Conservation (phyloP, 2,113 vertebrate genomes). For the Forbesichthys agassizii region DNA sequence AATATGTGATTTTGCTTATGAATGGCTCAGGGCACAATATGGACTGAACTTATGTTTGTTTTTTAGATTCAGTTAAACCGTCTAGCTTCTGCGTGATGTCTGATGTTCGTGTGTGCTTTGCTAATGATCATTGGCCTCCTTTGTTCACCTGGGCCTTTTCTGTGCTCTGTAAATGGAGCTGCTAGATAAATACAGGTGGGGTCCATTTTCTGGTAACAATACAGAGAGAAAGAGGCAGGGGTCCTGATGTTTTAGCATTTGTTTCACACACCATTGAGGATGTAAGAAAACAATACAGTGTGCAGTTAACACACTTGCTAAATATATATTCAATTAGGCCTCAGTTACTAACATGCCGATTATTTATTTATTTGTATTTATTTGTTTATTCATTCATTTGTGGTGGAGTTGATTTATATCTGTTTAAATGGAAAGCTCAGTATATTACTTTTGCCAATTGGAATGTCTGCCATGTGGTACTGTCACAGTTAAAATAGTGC, state of each 20-base stretch:
- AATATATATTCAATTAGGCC: background rate
- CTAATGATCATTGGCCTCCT: constrained; percentile 53
- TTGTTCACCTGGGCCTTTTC: constrained; percentile 60
- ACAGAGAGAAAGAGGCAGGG: background rate
- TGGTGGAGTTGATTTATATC: constrained; percentile 4
- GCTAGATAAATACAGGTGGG: constrained; percentile 75
- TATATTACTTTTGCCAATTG: constrained; percentile 28
- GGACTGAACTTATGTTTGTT: constrained; percentile 49
- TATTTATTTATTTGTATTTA: background rate
- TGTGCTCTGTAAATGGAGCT: constrained; percentile 39
- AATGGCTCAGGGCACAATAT: constrained; percentile 48
- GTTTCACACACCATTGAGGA: background rate
- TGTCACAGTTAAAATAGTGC: constrained; percentile 39
- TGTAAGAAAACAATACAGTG: background rate
- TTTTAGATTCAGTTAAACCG: constrained; percentile 64
- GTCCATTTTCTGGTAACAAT: constrained; percentile 46
- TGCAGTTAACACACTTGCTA: no score
- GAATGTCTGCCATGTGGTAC: constrained; percentile 52
- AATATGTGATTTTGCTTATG: constrained; percentile 45
- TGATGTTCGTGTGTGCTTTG: constrained; percentile 26
- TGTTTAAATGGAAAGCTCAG: background rate
- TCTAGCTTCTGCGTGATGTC: constrained; percentile 26
- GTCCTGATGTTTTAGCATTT: background rate
- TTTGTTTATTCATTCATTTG: background rate
- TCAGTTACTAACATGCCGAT: background rate